Evolutionary conservation across 1,140 invertebrate genomes (phyloP), one percentile per base, ranked within the genome.

Genomic region (Zophobas atratus): DNA sequence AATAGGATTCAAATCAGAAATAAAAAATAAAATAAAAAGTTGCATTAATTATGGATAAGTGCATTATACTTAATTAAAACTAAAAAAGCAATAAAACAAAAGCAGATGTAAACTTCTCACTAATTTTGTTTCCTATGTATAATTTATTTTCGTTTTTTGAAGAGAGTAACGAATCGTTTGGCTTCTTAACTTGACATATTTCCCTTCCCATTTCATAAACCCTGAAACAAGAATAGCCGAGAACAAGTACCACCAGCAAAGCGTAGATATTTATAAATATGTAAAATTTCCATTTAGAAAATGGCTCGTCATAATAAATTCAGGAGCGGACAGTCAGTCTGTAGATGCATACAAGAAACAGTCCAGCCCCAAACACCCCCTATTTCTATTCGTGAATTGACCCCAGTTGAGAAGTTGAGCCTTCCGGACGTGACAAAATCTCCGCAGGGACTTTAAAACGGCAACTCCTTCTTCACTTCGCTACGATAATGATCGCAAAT

Each of bases 221-320:
- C 71, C 38, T 55, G 55, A 6, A 53, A 34, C 36, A 55, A 73
- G 71, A 73, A 73, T 55, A 73, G 71, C 71, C 71, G 71, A 43
- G 51, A 43, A 51, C 51, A 57, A 73, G 35, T 43, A 63, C 35
- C 57, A 57, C 43, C 48, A 79, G 51, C 70, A 81, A 77, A 81
- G 70, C 60, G 75, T 67, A 81, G 77, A 83, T 81, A 83, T 81
- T 77, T 82, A 85, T 85, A 85, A 85, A 85, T 85, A 84, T 85
- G 83, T 85, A 85, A 85, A 84, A 82, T 83, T 84, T 85, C 84
- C 84, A 85, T 85, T 85, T 84, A 77, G 84, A 81, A 85, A 85
- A 85, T 85, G 80, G 81, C 79, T 80, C 46, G 77, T 85, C 84
- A 85, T 85, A 80, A 84, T 80, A 84, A 81, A 85, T 85, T 84